A percentile compares a stretch with the other conserved stretches of the same genome.
These are phyloP conservation scores for Hippocampus mohnikei DNA, from an alignment of 2,113 vertebrate genomes.

Conservation along the genomic window DNA sequence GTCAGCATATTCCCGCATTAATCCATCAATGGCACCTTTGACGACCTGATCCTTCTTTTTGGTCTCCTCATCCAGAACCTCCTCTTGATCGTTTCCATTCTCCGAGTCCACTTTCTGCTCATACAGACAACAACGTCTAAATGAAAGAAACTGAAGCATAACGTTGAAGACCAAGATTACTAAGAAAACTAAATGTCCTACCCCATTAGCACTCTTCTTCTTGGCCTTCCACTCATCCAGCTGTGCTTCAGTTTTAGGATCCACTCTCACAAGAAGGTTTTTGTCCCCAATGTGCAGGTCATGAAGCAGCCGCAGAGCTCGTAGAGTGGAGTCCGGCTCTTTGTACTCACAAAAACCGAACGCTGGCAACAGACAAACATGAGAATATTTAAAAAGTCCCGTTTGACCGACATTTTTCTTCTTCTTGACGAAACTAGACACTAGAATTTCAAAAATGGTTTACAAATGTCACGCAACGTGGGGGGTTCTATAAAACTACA, in stretches of 20 bases:
- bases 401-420: neutral
- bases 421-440: neutral
- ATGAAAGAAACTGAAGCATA: neutral
- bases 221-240: conserved; percentile 98
- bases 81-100: conserved; percentile 83
- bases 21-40: conserved; percentile 91
- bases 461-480: neutral
- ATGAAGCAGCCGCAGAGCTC: conserved; percentile 88
- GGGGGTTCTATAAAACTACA: neutral
- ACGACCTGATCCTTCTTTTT: conserved; percentile 92
- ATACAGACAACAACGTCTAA: neutral
- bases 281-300: conserved; percentile 96
- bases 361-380: conserved; percentile 67
- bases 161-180: neutral
- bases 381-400: neutral
- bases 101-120: conserved; percentile 80
- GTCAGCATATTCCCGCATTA: conserved; percentile 94
- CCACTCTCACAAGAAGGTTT: conserved; percentile 96
- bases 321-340: conserved; percentile 95
- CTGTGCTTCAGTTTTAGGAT: conserved; percentile 97
- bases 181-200: conserved; percentile 45
- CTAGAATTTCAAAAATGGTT: neutral
- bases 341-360: conserved; percentile 99
- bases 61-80: conserved; percentile 92
- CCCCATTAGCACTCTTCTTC: conserved; percentile 89